Percentiles rank a stretch among this genome's conserved stretches.
These are phyloP conservation scores for Halcyon senegalensis DNA, from an alignment of 2,113 vertebrate species.

Conservation along the genomic window DNA sequence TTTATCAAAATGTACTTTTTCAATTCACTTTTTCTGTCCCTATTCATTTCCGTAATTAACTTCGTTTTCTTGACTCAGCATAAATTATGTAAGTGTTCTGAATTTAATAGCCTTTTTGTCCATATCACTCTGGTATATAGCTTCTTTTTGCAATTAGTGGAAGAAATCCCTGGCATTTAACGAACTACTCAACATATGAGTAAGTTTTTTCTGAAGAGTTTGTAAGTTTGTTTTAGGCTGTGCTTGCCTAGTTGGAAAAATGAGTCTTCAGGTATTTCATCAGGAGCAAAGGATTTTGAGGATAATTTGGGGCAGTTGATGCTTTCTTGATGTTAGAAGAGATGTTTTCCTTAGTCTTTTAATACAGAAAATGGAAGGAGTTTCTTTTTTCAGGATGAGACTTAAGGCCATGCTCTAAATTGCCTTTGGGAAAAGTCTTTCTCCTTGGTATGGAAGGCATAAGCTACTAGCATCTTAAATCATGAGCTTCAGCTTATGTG, in stretches of 20 bases:
- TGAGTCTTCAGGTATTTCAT: background rate
- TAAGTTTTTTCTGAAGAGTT: background rate
- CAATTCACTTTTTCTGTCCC: background rate
- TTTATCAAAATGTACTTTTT: conserved; percentile 24
- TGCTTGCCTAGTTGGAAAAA: background rate
- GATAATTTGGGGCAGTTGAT: background rate
- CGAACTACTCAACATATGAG: background rate
- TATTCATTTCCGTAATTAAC: conserved; percentile 37
- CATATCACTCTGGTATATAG: background rate
- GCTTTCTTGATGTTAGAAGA: background rate
- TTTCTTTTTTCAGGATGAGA: background rate
- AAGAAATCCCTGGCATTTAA: background rate
- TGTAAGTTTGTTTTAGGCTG: background rate
- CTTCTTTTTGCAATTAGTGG: background rate
- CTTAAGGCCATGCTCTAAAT: background rate
- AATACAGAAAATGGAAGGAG: background rate
- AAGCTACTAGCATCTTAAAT: background rate
- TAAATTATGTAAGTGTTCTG: conserved; percentile 26
- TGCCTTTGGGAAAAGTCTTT: background rate
- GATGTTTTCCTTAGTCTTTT: background rate
- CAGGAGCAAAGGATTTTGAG: background rate
- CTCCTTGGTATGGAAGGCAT: background rate
- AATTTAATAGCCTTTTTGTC: conserved; percentile 25
- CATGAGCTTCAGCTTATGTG: background rate
- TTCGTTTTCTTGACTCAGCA: background rate